These are phyloP conservation scores for Betta splendens DNA, from an alignment of 2,797 vertebrate genomes.

Conservation along the genomic window DNA sequence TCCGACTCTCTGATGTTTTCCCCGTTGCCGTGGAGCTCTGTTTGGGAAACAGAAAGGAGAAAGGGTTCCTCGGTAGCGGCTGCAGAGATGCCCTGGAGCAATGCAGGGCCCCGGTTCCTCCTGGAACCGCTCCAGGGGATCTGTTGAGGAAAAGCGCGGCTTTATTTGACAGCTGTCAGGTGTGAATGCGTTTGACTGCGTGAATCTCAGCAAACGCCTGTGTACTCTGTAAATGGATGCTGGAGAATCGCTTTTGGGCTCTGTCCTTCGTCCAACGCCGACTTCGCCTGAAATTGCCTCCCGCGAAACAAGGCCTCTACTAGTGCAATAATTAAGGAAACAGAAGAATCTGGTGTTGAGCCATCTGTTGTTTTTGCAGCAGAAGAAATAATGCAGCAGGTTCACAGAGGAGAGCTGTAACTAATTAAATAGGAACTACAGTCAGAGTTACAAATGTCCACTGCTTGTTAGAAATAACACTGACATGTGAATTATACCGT, in stretches of 20 bases:
- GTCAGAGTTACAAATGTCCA: slow-evolving; percentile 19
- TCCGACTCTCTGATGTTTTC: slow-evolving; percentile 3
- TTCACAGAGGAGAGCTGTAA: slow-evolving; percentile 24
- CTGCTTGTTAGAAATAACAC: background rate
- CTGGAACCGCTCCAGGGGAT: slow-evolving; percentile 43
- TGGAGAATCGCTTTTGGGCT: slow-evolving; percentile 4
- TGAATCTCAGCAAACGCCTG: slow-evolving; percentile 11
- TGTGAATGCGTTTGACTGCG: slow-evolving; percentile 36
- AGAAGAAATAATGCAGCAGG: slow-evolving; percentile 33
- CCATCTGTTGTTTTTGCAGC: slow-evolving; percentile 57
- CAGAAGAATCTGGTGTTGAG: slow-evolving; percentile 31
- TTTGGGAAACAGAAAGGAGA: slow-evolving; percentile 25
- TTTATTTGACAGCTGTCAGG: slow-evolving; percentile 52
- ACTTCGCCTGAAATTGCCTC: slow-evolving; percentile 24
- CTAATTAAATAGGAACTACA: slow-evolving; percentile 35
- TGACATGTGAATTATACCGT: slow-evolving; percentile 5
- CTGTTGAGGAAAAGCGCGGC: slow-evolving; percentile 35
- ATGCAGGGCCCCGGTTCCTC: slow-evolving; percentile 5
- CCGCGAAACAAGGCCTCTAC: slow-evolving; percentile 34
- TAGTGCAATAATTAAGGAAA: slow-evolving; percentile 37
- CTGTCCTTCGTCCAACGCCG: slow-evolving; percentile 1
- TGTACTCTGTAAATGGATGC: slow-evolving; percentile 3
- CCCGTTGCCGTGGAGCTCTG: slow-evolving; percentile 12
- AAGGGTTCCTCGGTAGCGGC: slow-evolving; percentile 24
- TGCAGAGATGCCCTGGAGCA: slow-evolving; percentile 28